Conservation (phyloP, 2,888 invertebrate species). For the Tanytarsus gracilentus region DNA sequence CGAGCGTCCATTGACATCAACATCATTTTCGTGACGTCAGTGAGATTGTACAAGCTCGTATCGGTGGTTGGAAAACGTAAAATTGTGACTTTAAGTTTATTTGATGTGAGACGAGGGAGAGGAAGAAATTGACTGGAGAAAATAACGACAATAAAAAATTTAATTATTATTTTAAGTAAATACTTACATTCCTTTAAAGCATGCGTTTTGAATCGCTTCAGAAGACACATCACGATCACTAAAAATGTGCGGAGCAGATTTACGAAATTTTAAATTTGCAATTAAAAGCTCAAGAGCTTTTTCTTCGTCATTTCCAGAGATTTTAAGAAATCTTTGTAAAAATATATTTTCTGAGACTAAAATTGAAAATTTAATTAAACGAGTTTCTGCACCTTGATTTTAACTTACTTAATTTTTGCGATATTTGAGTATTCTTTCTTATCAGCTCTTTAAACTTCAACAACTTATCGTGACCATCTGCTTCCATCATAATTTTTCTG, state of each 20-base stretch:
- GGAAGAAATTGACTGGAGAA: slow-evolving; percentile 10
- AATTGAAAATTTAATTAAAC: too few species aligned
- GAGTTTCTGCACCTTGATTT: too few species aligned
- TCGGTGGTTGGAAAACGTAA: neutral
- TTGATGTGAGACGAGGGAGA: neutral
- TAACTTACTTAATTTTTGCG: too few species aligned
- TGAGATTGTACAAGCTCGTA: neutral
- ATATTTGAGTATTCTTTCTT: too few species aligned
- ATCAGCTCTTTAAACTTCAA: too few species aligned
- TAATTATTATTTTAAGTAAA: neutral
- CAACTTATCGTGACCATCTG: too few species aligned
- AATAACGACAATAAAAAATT: neutral
- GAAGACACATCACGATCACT: slow-evolving; percentile 10
- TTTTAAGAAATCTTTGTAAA: slow-evolving; percentile 8
- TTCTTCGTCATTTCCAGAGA: neutral
- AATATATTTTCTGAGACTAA: too few species aligned
- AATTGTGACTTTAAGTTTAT: slow-evolving; percentile 7
- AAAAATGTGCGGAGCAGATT: neutral
- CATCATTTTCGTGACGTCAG: neutral
- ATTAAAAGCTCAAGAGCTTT: neutral
- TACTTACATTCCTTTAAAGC: neutral
- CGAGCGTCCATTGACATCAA: slow-evolving; percentile 4
- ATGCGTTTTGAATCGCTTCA: slow-evolving; percentile 2
- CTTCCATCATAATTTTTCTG: too few species aligned
- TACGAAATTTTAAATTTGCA: neutral